Conservation (phyloP, 1,140 invertebrate genomes). For the Pogonognathellus flavescens region DNA sequence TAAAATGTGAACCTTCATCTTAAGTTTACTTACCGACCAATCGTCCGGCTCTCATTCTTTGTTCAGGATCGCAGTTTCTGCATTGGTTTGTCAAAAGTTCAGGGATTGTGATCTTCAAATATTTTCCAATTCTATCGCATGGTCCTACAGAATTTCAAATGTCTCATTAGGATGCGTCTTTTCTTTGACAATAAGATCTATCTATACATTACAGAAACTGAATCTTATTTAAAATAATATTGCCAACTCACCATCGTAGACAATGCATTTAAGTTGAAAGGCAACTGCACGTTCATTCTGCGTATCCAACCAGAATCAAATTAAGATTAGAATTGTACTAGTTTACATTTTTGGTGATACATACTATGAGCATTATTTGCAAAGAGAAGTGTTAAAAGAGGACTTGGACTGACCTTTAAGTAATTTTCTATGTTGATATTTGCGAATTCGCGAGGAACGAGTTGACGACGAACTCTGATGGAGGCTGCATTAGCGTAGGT, state of each 20-base stretch:
- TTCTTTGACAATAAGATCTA: too few species aligned
- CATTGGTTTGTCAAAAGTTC: conserved; percentile 65
- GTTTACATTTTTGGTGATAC: too few species aligned
- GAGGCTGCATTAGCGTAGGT: conserved; percentile 47
- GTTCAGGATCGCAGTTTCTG: conserved; percentile 61
- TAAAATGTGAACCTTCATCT: too few species aligned
- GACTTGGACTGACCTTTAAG: conserved; percentile 58
- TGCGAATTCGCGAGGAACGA: conserved; percentile 64
- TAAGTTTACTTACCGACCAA: conserved; percentile 61
- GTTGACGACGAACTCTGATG: conserved; percentile 57
- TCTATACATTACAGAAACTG: not conserved
- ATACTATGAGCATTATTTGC: too few species aligned
- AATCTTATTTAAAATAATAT: not conserved
- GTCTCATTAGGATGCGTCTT: not conserved
- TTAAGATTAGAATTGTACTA: not conserved
- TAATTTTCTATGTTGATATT: conserved; percentile 67
- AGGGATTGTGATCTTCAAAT: conserved; percentile 66
- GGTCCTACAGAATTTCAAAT: conserved; percentile 27
- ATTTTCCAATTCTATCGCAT: conserved; percentile 66
- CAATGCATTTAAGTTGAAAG: conserved; percentile 66
- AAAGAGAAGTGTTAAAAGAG: not conserved
- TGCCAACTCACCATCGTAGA: conserved; percentile 60
- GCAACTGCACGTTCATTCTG: conserved; percentile 65
- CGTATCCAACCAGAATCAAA: conserved; percentile 4
- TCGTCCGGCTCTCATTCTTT: conserved; percentile 63